Evolutionary conservation across 2,113 vertebrate species (phyloP), one percentile per base, ranked within the genome.

Genomic region (Pterophyllum scalare): DNA sequence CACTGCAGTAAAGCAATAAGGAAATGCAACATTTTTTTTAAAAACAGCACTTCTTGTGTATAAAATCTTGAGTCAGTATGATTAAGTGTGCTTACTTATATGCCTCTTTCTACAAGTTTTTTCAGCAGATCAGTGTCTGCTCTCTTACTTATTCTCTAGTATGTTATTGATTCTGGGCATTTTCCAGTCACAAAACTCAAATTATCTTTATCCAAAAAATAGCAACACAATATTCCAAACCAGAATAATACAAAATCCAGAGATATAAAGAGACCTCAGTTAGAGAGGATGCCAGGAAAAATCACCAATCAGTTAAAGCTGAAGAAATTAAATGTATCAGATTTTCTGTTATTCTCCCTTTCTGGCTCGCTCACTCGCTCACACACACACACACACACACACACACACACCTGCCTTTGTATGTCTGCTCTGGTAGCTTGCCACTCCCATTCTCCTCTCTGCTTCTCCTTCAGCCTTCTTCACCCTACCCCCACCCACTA

Each of bases 361-460:
- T 54, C n/a, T n/a, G n/a, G n/a, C n/a, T n/a, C n/a, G n/a, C n/a
- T n/a, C n/a, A n/a, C n/a, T n/a, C n/a, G n/a, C n/a, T n/a, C n/a
- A 28, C 31, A 2, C 4, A 0, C 26, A 0, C 17, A 0, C 10
- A 3, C 19, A 0, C 60, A 0, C 31, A 8, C 19, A 13, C 8
- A 3, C 60, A 26, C 58, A n/a, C 33, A 67, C 86, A 85, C 83
- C 77, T 82, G 82, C 49, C 64, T 9, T 20, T 59, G 60, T 79
- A 77, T 85, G 28, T 1, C 1, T 82, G 59, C 46, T 43, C 54
- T 35, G 31, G 70, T 87, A 54, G 75, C 52, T 65, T 72, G 40
- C 75, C 75, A 74, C 64, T 83, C 49, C 54, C 12, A 3, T 43
- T 75, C 70, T 79, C 43, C 31, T 19, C 6, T 31, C 24, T n/a